Percentiles rank a stretch among this genome's conserved stretches.
Evolutionary conservation across 2,797 vertebrate species (phyloP).

Genomic region (Catostomus latipinnis): DNA sequence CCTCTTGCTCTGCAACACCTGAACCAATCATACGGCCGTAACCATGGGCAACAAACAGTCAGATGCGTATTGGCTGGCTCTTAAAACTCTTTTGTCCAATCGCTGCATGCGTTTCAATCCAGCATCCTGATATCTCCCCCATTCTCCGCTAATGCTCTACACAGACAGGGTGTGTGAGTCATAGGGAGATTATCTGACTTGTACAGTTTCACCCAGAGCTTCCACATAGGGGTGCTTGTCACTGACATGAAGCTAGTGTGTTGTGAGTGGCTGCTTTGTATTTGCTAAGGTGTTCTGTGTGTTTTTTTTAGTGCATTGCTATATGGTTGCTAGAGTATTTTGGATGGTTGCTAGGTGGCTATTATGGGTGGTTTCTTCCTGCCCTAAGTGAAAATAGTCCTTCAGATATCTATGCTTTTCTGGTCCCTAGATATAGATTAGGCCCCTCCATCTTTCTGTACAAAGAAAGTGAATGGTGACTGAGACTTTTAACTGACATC

Average conservation of each 20-base stretch:
- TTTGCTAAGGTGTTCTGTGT: no score
- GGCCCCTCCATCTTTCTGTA: no score
- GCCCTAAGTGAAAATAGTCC: not conserved
- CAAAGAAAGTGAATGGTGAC: no score
- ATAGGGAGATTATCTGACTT: slow-evolving; percentile 69
- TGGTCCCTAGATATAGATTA: no score
- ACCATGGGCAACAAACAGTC: slow-evolving; percentile 68
- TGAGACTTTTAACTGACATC: no score
- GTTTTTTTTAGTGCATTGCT: not conserved
- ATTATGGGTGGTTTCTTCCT: no score
- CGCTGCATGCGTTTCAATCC: slow-evolving; percentile 63
- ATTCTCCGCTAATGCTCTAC: slow-evolving; percentile 56
- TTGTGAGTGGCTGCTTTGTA: not conserved
- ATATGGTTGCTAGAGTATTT: not conserved
- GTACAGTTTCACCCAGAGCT: slow-evolving; percentile 37
- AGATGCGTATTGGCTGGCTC: slow-evolving; percentile 70
- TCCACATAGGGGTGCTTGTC: not conserved
- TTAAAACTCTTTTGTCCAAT: slow-evolving; percentile 70
- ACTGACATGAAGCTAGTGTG: not conserved
- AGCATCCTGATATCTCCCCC: slow-evolving; percentile 61
- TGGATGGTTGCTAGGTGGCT: not conserved
- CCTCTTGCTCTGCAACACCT: slow-evolving; percentile 79
- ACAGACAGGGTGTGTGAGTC: slow-evolving; percentile 71
- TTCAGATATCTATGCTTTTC: no score
- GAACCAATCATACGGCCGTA: slow-evolving; percentile 73